Base-by-base conservation (phyloP, 1,140 invertebrate genomes). In the Chironomus tepperi region DNA sequence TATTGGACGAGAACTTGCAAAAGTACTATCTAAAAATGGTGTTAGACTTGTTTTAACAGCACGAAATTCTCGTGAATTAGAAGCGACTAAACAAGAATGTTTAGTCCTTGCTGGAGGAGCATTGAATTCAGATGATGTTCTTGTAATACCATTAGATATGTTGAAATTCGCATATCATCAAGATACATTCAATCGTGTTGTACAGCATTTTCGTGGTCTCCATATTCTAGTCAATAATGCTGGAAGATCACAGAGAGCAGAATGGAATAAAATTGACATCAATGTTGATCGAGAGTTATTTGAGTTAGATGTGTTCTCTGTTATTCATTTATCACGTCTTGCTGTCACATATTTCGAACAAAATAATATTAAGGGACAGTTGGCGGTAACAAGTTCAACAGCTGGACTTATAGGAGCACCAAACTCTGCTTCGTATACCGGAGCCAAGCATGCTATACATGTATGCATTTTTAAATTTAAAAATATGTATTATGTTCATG, bases 151-250 rank as follows among this genome's bases (percentile, higher is more conserved):
- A n/a, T 84, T 94, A 79, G 91, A 95, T 82, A 81, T 94, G 72
- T 82, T 87, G 15, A 80, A 91, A 24, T 80, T 88, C 19, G 82
- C 86, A 1, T 80, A 80, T 42, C 93, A 95, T 79, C 80, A 89
- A 80, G 75, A 84, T 47, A 82, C 85, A 43, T 88, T 94, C 57
- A 80, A 89, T 43, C 81, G 85, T 75, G 88, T 93, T 1, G 77
- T 94, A 0, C 78, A 86, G n/a, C 87, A 91, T 79, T 95, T 94
- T 82, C 89, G 89, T 74, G 84, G 86, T 77, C 79, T 95, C 9
- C 91, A 95, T 81, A 87, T 94, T 75, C 83, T 95, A 21, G 86
- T 95, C 0, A 93, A 91, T 79, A 95, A 95, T 84, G 93, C 92
- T 15, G 93, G 93, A 3, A 82, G 92, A 76, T 90, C 90, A 42